These are phyloP conservation scores for Agapornis canus DNA, from an alignment of 2,797 vertebrate genomes.

Conservation along the genomic window DNA sequence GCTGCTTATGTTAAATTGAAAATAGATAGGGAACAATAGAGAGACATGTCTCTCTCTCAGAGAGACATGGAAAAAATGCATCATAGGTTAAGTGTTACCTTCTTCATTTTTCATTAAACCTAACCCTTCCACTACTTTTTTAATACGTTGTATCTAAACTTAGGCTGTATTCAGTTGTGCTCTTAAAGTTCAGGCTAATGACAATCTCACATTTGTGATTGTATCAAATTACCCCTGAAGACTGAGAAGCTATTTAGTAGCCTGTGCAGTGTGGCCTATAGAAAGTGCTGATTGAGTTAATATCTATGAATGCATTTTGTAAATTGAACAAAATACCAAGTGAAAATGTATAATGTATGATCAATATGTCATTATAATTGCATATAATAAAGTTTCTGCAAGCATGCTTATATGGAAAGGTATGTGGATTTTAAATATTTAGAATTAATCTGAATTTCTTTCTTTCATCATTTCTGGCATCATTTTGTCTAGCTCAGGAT, in stretches of 20 bases:
- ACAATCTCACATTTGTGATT: background rate
- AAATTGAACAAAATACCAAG: background rate
- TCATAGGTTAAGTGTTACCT: background rate
- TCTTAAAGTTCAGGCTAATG: constrained; percentile 9
- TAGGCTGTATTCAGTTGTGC: background rate
- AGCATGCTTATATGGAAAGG: background rate
- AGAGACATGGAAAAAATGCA: background rate
- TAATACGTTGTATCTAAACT: background rate
- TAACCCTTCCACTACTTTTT: background rate
- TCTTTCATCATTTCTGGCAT: background rate
- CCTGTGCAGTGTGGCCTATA: background rate
- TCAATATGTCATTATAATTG: background rate
- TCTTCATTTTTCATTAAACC: constrained; percentile 18
- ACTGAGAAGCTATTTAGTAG: background rate
- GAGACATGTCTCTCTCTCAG: too few species aligned
- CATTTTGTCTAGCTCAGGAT: background rate
- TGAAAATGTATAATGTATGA: background rate
- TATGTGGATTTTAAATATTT: background rate
- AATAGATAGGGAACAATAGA: background rate
- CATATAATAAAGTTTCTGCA: background rate
- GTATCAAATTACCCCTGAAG: constrained; percentile 29
- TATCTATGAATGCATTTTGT: background rate
- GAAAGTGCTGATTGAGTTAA: background rate
- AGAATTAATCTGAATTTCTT: background rate
- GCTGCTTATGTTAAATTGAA: background rate